Conservation (phyloP, 2,797 vertebrate species). For the Salarias fasciatus region DNA sequence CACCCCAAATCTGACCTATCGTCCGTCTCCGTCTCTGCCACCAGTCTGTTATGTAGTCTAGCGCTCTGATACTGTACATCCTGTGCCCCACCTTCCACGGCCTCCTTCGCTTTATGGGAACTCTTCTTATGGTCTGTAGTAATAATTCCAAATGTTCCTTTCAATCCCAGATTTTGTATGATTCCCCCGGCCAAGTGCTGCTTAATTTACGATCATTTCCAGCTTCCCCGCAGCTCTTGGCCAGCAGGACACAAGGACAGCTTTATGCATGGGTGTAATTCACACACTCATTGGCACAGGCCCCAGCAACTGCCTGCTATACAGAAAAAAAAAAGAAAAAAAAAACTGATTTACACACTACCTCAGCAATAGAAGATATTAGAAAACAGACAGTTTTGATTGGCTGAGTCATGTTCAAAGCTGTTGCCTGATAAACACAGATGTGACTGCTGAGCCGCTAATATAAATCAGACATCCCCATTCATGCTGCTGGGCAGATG, state of each 20-base stretch:
- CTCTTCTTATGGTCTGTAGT: constrained; percentile 63
- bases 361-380: constrained; percentile 65
- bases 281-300: constrained; percentile 76
- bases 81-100: constrained; percentile 34
- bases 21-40: constrained; percentile 24
- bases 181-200: constrained; percentile 72
- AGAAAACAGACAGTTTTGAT: constrained; percentile 71
- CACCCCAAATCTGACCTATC: constrained; percentile 53
- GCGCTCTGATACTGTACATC: constrained; percentile 26
- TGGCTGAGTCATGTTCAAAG: constrained; percentile 68
- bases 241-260: constrained; percentile 77
- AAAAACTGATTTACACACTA: constrained; percentile 70
- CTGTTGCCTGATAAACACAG: constrained; percentile 70
- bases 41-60: constrained; percentile 43
- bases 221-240: constrained; percentile 77
- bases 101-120: constrained; percentile 51
- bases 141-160: constrained; percentile 75
- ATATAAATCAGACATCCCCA: constrained; percentile 62
- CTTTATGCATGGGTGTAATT: constrained; percentile 79
- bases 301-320: constrained; percentile 73
- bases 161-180: constrained; percentile 77
- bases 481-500: constrained; percentile 41
- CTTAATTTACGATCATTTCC: constrained; percentile 80
- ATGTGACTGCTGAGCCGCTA: constrained; percentile 64
- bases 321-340: constrained; percentile 42